These are phyloP conservation scores for Gnatocerus cornutus DNA, from an alignment of 2,888 invertebrate genomes.

Conservation along the genomic window DNA sequence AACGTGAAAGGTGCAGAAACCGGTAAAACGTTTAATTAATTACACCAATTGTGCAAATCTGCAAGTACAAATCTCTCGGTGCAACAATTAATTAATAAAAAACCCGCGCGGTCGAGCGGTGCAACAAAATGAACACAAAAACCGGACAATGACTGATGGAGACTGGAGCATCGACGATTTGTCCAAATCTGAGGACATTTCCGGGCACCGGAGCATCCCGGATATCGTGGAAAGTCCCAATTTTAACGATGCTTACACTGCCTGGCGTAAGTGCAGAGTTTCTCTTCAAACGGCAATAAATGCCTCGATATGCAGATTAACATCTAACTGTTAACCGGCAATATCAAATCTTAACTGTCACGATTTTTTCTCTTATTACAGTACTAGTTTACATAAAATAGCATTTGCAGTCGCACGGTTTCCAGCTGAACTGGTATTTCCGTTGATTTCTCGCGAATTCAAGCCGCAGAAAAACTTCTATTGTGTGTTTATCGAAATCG, in stretches of 20 bases:
- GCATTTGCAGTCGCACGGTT: conserved; percentile 13
- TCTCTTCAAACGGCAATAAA: conserved; percentile 13
- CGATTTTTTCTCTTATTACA: conserved; percentile 15
- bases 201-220: conserved; percentile 52
- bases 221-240: conserved; percentile 60
- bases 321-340: conserved; percentile 20
- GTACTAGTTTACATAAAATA: conserved; percentile 2
- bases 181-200: conserved; percentile 58
- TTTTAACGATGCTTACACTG: conserved; percentile 61
- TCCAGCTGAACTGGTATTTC: conserved; percentile 29
- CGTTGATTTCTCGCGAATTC: conserved; percentile 16
- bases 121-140: not conserved
- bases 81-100: not conserved
- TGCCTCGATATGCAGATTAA: conserved; percentile 43
- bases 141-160: conserved; percentile 57
- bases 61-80: not conserved
- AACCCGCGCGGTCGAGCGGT: not conserved
- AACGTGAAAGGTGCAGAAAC: conserved; percentile 20
- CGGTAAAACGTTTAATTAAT: conserved; percentile 11
- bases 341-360: conserved; percentile 39
- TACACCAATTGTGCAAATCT: conserved; percentile 17
- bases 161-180: conserved; percentile 58
- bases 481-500: conserved; percentile 31
- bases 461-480: conserved; percentile 1
- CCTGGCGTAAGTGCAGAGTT: conserved; percentile 62